Evolutionary conservation across 2,888 invertebrate genomes (phyloP), one percentile per base, ranked within the genome.

Genomic region (Eupeodes latifasciatus): DNA sequence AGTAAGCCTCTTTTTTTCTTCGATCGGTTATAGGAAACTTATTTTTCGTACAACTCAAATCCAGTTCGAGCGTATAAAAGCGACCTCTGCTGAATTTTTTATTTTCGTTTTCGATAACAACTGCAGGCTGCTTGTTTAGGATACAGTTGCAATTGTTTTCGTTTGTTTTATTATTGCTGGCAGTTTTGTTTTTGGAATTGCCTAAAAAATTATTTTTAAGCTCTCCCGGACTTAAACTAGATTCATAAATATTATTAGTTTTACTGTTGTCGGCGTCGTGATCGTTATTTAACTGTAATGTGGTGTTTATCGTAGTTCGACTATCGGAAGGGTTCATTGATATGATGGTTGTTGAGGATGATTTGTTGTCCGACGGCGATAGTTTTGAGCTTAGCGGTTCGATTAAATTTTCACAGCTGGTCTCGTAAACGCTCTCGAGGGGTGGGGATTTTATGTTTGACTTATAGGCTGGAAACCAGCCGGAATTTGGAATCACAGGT

Each of bases 21-120:
- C 94, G 92, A 90, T 94, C 93, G 82, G 93, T 94, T 89, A 95
- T 95, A 89, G 95, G 95, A 93, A 95, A 95, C 92, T 95, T 95
- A 91, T 95, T 95, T 90, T 95, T 94, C 90, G 94, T 94, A 92
- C 94, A 95, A 86, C 95, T 94, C 86, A 95, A 93, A 91, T 94
- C 94, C 90, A 95, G 92, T 87, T 93, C 93, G 34, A 93, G 89
- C 51, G 93, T 94, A 89, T 93, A 92, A 87, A 93, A 94, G 27
- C 94, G 93, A 34, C 93, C 93, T 51, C 93, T 91, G 12, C 90
- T 91, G 72, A 91, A 92, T 86, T 92, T 92, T 49, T 91, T 92
- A 89, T 93, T 92, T 51, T 93, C 92, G 81, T 93, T 92, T 72
- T 92, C 91, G 69, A 92, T 90, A 27, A 91, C 80, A 59, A 89